These are phyloP conservation scores for Sebastolobus altivelis DNA, from an alignment of 2,797 vertebrate genomes.

Conservation along the genomic window DNA sequence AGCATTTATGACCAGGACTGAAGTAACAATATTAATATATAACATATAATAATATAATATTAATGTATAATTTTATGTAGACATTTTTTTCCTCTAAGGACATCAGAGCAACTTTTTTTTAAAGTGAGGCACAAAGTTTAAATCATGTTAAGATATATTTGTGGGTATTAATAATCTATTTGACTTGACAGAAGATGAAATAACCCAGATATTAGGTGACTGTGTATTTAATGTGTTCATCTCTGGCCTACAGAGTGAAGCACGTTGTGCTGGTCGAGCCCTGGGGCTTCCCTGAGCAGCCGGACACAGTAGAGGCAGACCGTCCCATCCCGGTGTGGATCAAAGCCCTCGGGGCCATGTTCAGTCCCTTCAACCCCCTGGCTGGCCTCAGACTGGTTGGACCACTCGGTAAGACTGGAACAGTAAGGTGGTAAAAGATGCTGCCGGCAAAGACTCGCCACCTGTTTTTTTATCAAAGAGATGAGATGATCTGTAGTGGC, in stretches of 20 bases:
- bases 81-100: no score
- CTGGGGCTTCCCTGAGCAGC: constrained; percentile 94
- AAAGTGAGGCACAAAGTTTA: no score
- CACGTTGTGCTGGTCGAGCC: constrained; percentile 96
- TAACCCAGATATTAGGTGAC: no score
- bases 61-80: no score
- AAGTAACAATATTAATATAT: no score
- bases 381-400: constrained; percentile 94
- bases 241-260: constrained; percentile 85
- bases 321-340: constrained; percentile 95
- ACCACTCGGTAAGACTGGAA: constrained; percentile 89
- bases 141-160: no score
- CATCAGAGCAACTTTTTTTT: no score
- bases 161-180: no score
- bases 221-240: not conserved
- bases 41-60: no score
- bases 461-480: not conserved
- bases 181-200: no score
- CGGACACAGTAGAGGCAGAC: constrained; percentile 87
- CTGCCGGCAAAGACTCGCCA: not conserved
- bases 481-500: not conserved
- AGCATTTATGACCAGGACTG: not conserved
- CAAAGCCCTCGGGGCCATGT: constrained; percentile 91
- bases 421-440: not conserved
- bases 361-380: constrained; percentile 95